phyloP scores from a whole-genome alignment of 2,797 vertebrate genomes.

The Eremophila alpestris region DNA sequence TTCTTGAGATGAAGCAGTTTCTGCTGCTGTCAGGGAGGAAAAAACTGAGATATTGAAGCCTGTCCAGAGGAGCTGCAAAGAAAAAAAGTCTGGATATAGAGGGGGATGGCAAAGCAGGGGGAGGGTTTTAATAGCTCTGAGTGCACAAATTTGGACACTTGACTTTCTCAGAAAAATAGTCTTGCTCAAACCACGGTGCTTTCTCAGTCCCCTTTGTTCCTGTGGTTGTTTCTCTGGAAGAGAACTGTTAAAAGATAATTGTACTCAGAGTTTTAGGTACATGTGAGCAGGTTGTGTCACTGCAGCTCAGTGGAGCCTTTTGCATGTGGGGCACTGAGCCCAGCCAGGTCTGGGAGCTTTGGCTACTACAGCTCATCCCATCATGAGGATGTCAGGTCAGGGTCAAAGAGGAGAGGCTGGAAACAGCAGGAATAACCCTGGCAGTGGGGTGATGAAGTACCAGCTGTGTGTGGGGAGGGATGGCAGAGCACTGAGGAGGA shows the following conservation, averaged over 20 bases:
- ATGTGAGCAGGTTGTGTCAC: not conserved
- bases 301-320: not conserved
- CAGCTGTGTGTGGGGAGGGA: not conserved
- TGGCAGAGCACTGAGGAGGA: not conserved
- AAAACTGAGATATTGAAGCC: not conserved
- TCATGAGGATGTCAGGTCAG: not conserved
- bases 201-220: not conserved
- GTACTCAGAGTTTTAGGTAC: rapidly evolving
- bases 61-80: not conserved
- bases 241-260: not conserved
- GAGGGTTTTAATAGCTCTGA: not conserved
- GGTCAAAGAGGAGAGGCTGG: not conserved
- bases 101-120: not conserved
- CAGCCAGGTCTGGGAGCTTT: not conserved
- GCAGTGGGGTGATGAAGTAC: not conserved
- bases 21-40: not conserved
- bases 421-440: not conserved
- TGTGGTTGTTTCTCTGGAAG: not conserved
- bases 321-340: not conserved
- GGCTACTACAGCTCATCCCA: not conserved
- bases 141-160: not conserved
- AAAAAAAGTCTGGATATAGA: not conserved
- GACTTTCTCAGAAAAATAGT: not conserved
- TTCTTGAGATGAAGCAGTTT: not conserved
- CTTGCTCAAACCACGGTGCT: not conserved